Evolutionary conservation across 1,140 invertebrate species (phyloP).

Genomic region (Drosophila ohnishii): DNA sequence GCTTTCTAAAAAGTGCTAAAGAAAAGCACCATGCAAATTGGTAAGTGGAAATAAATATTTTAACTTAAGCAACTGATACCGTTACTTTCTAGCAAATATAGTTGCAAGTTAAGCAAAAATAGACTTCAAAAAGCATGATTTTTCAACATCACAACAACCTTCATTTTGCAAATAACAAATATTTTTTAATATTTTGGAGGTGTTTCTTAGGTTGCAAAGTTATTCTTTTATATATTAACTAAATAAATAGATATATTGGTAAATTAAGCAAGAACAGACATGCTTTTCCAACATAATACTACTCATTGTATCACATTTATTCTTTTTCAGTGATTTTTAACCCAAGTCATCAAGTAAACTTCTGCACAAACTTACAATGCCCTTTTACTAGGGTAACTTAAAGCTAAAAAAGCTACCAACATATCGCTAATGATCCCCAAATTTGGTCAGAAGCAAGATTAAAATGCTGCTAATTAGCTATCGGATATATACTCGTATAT

Average conservation of each 20-base stretch:
- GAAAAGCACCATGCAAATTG: slow-evolving; percentile 3
- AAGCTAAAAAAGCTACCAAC: not conserved
- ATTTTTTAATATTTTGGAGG: too few relatives aligned
- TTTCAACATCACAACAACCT: too few relatives aligned
- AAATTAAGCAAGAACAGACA: not conserved
- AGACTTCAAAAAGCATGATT: too few relatives aligned
- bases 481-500: slow-evolving; percentile 9
- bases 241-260: not conserved
- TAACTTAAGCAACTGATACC: not conserved
- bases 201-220: too few relatives aligned
- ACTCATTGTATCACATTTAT: not conserved
- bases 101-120: too few relatives aligned
- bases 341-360: not conserved
- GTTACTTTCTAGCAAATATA: too few relatives aligned
- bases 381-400: not conserved
- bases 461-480: slow-evolving; percentile 53
- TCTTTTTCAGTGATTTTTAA: not conserved
- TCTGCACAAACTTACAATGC: not conserved
- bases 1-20: slow-evolving; percentile 23
- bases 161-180: too few relatives aligned
- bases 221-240: not conserved
- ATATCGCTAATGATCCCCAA: slow-evolving; percentile 51
- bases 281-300: not conserved
- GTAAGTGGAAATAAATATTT: not conserved
- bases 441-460: slow-evolving; percentile 45